Percentiles rank a stretch among this genome's conserved stretches.
These are phyloP conservation scores for Heliconius aoede DNA, from an alignment of 2,888 invertebrate genomes.

Conservation along the genomic window DNA sequence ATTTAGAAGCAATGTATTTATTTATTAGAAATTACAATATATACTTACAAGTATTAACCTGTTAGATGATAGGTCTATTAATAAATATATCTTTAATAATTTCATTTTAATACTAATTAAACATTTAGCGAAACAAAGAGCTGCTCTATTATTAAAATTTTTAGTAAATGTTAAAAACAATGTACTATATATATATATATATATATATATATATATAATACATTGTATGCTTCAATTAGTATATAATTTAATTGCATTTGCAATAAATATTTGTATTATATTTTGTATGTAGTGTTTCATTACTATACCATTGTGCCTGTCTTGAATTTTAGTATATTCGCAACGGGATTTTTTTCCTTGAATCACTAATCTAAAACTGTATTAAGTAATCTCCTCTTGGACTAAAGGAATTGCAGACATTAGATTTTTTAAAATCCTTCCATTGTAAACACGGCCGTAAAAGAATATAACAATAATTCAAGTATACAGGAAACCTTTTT, in stretches of 20 bases:
- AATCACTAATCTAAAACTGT: not conserved
- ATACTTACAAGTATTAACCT: constrained; percentile 52
- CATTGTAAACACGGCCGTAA: not conserved
- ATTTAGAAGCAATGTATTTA: constrained; percentile 28
- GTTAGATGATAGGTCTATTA: constrained; percentile 52
- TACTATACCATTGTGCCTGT: not conserved
- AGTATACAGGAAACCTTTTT: not conserved
- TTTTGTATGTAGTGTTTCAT: not conserved
- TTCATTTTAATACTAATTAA: constrained; percentile 44
- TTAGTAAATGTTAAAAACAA: too few species aligned
- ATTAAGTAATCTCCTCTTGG: constrained; percentile 8
- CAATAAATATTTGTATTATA: not conserved
- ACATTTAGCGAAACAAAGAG: constrained; percentile 18
- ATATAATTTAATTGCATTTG: not conserved
- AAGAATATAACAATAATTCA: not conserved
- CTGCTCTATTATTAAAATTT: constrained; percentile 35
- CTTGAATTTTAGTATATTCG: not conserved
- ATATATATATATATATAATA: too few species aligned
- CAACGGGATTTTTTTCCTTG: not conserved
- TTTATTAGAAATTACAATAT: constrained; percentile 49
- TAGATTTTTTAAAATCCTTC: not conserved
- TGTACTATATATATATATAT: too few species aligned
- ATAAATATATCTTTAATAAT: constrained; percentile 53
- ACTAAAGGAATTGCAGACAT: constrained; percentile 13
- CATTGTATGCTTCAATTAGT: not conserved